Conservation (phyloP, 2,797 vertebrate genomes). For the Diceros bicornis region DNA sequence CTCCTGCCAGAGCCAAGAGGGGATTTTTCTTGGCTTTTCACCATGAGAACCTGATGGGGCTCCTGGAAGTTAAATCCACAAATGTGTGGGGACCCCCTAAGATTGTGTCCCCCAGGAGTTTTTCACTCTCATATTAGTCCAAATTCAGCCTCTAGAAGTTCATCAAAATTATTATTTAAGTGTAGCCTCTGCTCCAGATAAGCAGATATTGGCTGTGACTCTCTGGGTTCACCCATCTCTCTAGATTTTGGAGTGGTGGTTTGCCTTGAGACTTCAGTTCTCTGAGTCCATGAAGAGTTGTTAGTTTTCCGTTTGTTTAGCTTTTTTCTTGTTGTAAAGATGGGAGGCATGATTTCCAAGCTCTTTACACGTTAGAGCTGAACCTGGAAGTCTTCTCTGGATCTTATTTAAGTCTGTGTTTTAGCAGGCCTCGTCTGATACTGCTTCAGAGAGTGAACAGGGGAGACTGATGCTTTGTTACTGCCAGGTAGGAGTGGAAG, state of each 20-base stretch:
- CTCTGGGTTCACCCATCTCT: background rate
- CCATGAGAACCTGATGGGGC: background rate
- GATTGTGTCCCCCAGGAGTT: background rate
- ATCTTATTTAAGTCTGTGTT: background rate
- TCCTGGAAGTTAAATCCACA: background rate
- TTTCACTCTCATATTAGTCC: background rate
- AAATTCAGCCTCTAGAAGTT: background rate
- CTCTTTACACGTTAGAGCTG: background rate
- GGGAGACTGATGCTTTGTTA: background rate
- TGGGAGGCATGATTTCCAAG: background rate
- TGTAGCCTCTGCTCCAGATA: background rate
- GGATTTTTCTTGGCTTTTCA: slow-evolving; percentile 13
- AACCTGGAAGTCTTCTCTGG: background rate
- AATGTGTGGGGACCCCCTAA: background rate
- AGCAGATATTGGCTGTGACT: background rate
- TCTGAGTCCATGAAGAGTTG: background rate
- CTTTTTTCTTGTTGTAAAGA: background rate
- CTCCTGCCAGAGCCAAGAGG: background rate
- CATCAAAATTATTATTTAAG: background rate
- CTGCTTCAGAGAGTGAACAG: background rate
- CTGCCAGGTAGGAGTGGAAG: background rate
- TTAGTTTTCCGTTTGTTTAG: background rate
- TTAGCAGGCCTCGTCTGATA: background rate
- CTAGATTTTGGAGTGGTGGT: background rate
- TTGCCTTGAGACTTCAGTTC: background rate